Evolutionary conservation across 2,888 invertebrate species (phyloP).

Genomic region (Empis livida): DNA sequence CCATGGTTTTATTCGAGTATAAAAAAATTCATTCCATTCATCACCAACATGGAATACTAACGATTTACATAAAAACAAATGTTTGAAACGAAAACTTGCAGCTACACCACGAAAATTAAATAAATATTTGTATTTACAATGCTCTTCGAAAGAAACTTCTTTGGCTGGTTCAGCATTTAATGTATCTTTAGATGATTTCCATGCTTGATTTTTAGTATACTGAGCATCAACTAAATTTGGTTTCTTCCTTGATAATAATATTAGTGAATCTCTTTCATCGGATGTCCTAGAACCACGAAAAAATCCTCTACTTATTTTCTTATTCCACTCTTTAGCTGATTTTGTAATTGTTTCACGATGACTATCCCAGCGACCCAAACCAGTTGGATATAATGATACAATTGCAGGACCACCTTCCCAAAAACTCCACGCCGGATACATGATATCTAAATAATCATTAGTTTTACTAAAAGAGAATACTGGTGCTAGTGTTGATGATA

Average conservation of each 20-base stretch:
- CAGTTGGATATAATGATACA: conserved; percentile 70
- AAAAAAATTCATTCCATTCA: conserved; percentile 94
- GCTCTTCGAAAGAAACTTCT: conserved; percentile 80
- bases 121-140: conserved; percentile 85
- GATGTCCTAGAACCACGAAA: conserved; percentile 93
- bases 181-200: conserved; percentile 93
- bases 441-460: conserved; percentile 71
- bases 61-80: conserved; percentile 84
- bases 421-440: conserved; percentile 95
- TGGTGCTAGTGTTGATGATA: conserved; percentile 48
- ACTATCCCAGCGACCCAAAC: conserved; percentile 87
- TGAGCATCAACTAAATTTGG: conserved; percentile 78
- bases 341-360: conserved; percentile 58
- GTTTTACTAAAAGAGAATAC: conserved; percentile 94
- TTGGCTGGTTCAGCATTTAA: conserved; percentile 67
- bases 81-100: conserved; percentile 93
- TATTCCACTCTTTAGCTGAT: conserved; percentile 58
- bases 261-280: conserved; percentile 74
- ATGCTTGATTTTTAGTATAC: conserved; percentile 97
- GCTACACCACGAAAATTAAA: conserved; percentile 96
- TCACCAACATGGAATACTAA: conserved; percentile 88
- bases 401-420: conserved; percentile 98
- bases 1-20: conserved; percentile 83
- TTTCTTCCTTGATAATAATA: conserved; percentile 61
- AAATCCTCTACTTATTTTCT: conserved; percentile 60